phyloP scores from a whole-genome alignment of 2,888 invertebrate genomes.

The Leptinotarsa rubiginosa region DNA sequence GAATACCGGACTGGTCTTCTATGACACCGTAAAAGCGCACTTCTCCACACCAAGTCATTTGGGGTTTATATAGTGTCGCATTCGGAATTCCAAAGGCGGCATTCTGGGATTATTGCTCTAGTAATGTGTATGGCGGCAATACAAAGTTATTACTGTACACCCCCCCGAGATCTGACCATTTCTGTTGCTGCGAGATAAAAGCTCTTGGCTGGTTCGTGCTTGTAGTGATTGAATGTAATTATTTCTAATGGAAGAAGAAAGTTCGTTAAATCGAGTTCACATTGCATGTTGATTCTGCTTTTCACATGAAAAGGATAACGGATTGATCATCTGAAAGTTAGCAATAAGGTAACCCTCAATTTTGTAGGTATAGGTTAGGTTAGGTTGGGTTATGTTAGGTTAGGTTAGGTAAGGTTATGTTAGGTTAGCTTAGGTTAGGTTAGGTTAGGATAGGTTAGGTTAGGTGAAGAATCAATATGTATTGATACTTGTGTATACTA shows the following conservation, averaged over 20 bases:
- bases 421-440: no score
- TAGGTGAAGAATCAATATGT: background rate
- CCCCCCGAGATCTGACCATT: slow-evolving; percentile 8
- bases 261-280: background rate
- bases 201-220: background rate
- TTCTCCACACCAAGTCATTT: background rate
- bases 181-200: slow-evolving; percentile 5
- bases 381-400: no score
- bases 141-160: background rate
- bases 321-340: background rate
- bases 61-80: slow-evolving; percentile 24
- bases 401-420: no score
- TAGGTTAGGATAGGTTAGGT: no score
- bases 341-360: no score
- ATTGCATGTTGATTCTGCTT: background rate
- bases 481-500: background rate
- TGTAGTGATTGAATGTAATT: background rate
- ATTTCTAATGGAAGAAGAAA: background rate
- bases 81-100: slow-evolving; percentile 41
- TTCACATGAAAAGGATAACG: background rate
- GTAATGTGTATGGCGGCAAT: slow-evolving; percentile 39
- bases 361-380: no score
- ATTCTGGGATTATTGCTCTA: slow-evolving; percentile 36
- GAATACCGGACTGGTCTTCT: background rate
- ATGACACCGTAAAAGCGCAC: background rate